Evolutionary conservation across 2,113 vertebrate genomes (phyloP).

Genomic region (Bufo gargarizans): DNA sequence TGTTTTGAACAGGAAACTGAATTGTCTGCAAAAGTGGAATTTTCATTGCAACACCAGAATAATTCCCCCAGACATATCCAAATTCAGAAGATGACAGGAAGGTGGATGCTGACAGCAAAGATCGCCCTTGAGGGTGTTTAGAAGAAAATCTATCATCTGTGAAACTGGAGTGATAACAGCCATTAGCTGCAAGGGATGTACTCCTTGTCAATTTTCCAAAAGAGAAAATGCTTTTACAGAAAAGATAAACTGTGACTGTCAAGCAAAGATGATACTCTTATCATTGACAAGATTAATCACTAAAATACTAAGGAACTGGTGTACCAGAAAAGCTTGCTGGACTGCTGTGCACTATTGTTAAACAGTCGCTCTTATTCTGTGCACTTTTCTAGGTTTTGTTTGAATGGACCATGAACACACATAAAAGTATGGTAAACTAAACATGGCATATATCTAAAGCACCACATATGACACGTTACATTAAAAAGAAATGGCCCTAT

Average conservation of each 20-base stretch:
- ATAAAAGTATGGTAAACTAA: background rate
- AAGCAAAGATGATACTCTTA: conserved; percentile 59
- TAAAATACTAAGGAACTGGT: conserved; percentile 54
- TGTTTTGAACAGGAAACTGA: conserved; percentile 2
- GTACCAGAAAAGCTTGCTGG: conserved; percentile 29
- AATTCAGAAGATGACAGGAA: conserved; percentile 62
- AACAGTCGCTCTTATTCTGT: conserved; percentile 48
- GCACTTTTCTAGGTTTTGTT: conserved; percentile 48
- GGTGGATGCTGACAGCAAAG: conserved; percentile 62
- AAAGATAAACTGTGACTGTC: conserved; percentile 68
- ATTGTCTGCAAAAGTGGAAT: conserved; percentile 33
- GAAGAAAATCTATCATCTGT: conserved; percentile 68
- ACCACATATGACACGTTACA: background rate
- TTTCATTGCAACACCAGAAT: conserved; percentile 42
- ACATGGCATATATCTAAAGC: background rate
- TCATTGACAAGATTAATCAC: conserved; percentile 62
- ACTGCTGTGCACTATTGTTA: conserved; percentile 40
- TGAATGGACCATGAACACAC: background rate
- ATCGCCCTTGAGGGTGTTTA: conserved; percentile 66
- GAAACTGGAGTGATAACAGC: conserved; percentile 67
- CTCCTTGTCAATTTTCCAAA: conserved; percentile 68
- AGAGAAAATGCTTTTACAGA: conserved; percentile 65
- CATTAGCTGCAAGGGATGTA: conserved; percentile 64
- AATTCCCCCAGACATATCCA: conserved; percentile 60
- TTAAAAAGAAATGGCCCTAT: no score